Conservation (phyloP, 1,140 invertebrate species). For the Vollenhovia emeryi region DNA sequence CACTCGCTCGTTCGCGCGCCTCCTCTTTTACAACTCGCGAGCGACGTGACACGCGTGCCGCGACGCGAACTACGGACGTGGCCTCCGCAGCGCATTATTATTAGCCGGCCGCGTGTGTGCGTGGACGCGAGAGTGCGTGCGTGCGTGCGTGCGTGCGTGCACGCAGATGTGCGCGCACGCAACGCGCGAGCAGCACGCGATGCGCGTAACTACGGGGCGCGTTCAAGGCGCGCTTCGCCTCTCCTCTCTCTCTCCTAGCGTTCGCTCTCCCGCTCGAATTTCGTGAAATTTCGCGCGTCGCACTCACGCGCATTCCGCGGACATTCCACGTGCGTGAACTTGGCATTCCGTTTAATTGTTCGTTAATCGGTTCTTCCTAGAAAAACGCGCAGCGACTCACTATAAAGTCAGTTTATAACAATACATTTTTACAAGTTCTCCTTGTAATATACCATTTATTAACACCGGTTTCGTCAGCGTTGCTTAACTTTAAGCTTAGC, state of each 20-base stretch:
- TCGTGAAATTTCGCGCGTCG: not conserved
- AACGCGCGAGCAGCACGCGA: slow-evolving; percentile 69
- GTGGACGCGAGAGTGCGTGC: slow-evolving; percentile 67
- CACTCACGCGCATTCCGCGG: not conserved
- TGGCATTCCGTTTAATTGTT: not conserved
- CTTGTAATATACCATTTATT: too few species aligned
- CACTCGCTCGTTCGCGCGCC: not conserved
- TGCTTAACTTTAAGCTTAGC: too few species aligned
- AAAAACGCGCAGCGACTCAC: too few species aligned
- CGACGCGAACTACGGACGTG: slow-evolving; percentile 41
- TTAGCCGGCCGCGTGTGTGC: slow-evolving; percentile 72
- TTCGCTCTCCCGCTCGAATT: not conserved
- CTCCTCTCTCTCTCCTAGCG: too few species aligned
- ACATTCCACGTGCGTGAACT: not conserved
- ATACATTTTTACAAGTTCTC: not conserved
- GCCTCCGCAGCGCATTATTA: slow-evolving; percentile 71
- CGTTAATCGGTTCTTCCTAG: not conserved
- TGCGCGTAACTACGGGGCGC: slow-evolving; percentile 54
- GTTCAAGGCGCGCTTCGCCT: slow-evolving; percentile 2
- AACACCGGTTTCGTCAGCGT: too few species aligned
- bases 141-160: slow-evolving; percentile 59
- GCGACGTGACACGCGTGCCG: slow-evolving; percentile 54
- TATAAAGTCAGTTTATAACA: not conserved
- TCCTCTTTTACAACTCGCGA: slow-evolving; percentile 37
- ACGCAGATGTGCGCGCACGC: slow-evolving; percentile 66